A percentile compares a stretch with the other conserved stretches of the same genome.
Conservation (phyloP, 2,797 vertebrate species). For the Falco peregrinus region DNA sequence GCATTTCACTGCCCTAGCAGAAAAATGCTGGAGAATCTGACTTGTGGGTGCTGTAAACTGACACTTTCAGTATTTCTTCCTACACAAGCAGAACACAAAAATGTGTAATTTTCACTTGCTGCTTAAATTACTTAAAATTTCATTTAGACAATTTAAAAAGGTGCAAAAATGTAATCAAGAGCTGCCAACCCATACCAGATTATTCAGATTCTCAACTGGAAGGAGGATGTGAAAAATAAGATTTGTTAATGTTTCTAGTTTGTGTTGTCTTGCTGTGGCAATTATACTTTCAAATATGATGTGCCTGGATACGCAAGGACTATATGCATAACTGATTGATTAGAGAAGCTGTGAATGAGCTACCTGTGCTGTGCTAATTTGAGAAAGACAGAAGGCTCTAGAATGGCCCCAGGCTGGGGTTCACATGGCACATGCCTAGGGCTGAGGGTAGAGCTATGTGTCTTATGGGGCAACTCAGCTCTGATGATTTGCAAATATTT, state of each 20-base stretch:
- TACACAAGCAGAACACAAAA: not conserved
- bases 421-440: not conserved
- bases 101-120: not conserved
- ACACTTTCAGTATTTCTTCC: not conserved
- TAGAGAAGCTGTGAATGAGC: not conserved
- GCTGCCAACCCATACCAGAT: slow-evolving; percentile 35
- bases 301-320: slow-evolving; percentile 3
- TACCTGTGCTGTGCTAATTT: slow-evolving; percentile 3
- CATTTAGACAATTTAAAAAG: slow-evolving; percentile 13
- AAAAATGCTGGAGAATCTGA: not conserved
- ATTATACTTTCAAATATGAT: slow-evolving; percentile 58
- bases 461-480: not conserved
- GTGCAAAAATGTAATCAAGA: slow-evolving; percentile 48
- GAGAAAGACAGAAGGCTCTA: not conserved
- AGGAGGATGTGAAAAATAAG: not conserved
- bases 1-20: not conserved
- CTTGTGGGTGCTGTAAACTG: not conserved
- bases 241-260: slow-evolving; percentile 38
- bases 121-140: slow-evolving; percentile 23
- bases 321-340: slow-evolving; percentile 9
- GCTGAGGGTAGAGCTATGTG: not conserved
- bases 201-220: not conserved
- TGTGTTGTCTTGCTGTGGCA: slow-evolving; percentile 59
- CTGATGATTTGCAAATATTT: not conserved
- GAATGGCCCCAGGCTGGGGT: not conserved